Conservation (phyloP, 37 sponge, comb jelly and placozoan species). For the Haliclona indistincta region DNA sequence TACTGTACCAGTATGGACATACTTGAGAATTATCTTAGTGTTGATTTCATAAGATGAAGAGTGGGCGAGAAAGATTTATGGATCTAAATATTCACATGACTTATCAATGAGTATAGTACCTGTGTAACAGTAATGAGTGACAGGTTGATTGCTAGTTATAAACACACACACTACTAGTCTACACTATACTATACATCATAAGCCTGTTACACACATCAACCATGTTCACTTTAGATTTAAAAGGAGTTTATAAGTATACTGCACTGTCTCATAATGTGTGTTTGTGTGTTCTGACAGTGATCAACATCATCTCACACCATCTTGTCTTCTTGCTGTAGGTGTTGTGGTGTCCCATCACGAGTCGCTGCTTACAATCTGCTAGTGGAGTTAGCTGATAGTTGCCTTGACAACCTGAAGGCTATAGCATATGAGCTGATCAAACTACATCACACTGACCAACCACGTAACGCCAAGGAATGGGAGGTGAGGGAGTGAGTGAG, state of each 20-base stretch:
- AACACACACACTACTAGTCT: too few relatives aligned
- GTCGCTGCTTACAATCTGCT: constrained; percentile 87
- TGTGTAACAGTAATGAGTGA: too few relatives aligned
- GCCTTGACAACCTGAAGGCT: constrained; percentile 71
- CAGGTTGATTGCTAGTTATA: too few relatives aligned
- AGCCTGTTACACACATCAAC: too few relatives aligned
- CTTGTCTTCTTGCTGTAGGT: constrained; percentile 37
- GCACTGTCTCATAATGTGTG: background rate
- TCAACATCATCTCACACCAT: background rate
- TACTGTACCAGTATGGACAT: too few relatives aligned
- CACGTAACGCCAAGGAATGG: constrained; percentile 75
- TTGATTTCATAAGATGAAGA: too few relatives aligned
- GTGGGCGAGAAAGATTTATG: too few relatives aligned
- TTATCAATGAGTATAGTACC: too few relatives aligned
- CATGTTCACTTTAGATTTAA: too few relatives aligned
- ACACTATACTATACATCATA: too few relatives aligned
- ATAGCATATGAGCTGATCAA: constrained; percentile 55
- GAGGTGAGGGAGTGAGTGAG: constrained; percentile 49
- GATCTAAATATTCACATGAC: too few relatives aligned
- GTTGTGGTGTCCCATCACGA: constrained; percentile 43
- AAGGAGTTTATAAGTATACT: constrained; percentile 14
- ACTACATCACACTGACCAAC: constrained; percentile 62
- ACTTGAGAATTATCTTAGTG: too few relatives aligned
- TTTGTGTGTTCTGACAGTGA: background rate
- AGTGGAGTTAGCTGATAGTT: constrained; percentile 66